Base-by-base conservation (phyloP, 2,888 invertebrate species). In the Eumerus sabulonum region DNA sequence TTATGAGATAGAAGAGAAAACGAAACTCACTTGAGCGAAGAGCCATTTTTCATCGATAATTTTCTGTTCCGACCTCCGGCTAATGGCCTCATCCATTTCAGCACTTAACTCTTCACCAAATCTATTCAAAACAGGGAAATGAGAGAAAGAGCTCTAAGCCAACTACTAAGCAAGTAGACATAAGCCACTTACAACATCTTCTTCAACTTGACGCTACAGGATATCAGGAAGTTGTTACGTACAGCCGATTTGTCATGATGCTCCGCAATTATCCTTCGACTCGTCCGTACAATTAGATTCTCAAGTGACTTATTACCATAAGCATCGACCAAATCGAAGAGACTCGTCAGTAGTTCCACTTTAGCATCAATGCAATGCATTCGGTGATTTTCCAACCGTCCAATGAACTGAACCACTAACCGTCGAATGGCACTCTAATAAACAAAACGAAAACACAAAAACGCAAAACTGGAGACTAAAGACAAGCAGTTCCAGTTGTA, bases 11-110 rank as follows among this genome's bases (percentile, higher is more conserved):
- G n/a, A n/a, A n/a, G n/a, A n/a, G n/a, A n/a, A n/a, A n/a, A n/a
- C n/a, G n/a, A n/a, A n/a, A 63, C 84, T 86, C 83, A 88, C 88
- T 87, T 88, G 88, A 60, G 85, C 85, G 82, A 88, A 86, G 71
- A 88, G 84, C 88, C 88, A 88, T 84, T 86, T 86, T 84, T 88
- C 88, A 84, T 88, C 87, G 84, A 88, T 87, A 84, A 87, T 85
- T 83, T 84, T 84, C 82, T 84, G 84, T 82, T 85, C 82, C 56
- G 82, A 76, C 66, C 76, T 68, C 56, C 73, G 64, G 56, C 68
- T 60, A 64, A 72, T 62, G 59, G 82, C 82, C 62, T 76, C 63
- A 60, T 82, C 72, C 50, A 60, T 66, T 70, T 57, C 63, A 38
- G 47, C 47, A 70, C 73, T 72, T 60, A 77, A 64, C 71, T 82